Conservation (phyloP, 2,888 invertebrate species). For the Ormia ochracea region DNA sequence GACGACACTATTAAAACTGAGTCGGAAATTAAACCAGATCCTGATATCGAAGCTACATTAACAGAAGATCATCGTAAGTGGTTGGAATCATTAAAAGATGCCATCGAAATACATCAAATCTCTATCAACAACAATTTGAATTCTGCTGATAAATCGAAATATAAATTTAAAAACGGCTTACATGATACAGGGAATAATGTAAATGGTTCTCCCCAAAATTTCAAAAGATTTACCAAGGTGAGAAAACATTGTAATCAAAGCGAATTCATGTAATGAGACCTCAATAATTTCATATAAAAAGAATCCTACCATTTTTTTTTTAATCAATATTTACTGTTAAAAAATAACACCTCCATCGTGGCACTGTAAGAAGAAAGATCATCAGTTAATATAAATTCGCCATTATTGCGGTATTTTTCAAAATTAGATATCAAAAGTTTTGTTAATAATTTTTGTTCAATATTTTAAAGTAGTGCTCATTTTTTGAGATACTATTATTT, state of each 20-base stretch:
- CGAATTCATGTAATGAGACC: no score
- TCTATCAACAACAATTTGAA: conserved; percentile 33
- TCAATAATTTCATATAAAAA: neutral
- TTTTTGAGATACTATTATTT: no score
- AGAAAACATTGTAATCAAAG: neutral
- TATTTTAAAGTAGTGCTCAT: no score
- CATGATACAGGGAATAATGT: conserved; percentile 41
- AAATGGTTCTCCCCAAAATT: conserved; percentile 66
- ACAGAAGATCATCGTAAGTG: conserved; percentile 65
- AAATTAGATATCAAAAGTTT: no score
- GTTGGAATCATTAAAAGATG: conserved; percentile 69
- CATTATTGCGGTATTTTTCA: no score
- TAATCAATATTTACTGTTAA: no score
- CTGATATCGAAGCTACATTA: conserved; percentile 37
- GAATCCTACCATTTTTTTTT: no score
- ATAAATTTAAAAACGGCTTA: conserved; percentile 28
- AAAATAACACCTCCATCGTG: no score
- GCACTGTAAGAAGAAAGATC: no score
- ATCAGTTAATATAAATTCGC: no score
- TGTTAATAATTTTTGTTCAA: no score
- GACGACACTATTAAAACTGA: conserved; percentile 48
- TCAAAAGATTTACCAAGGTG: conserved; percentile 75
- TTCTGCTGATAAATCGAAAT: conserved; percentile 40
- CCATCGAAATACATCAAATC: conserved; percentile 68
- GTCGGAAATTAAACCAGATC: conserved; percentile 35